Conservation (phyloP, 2,888 invertebrate species). For the Clepsis dumicolana region DNA sequence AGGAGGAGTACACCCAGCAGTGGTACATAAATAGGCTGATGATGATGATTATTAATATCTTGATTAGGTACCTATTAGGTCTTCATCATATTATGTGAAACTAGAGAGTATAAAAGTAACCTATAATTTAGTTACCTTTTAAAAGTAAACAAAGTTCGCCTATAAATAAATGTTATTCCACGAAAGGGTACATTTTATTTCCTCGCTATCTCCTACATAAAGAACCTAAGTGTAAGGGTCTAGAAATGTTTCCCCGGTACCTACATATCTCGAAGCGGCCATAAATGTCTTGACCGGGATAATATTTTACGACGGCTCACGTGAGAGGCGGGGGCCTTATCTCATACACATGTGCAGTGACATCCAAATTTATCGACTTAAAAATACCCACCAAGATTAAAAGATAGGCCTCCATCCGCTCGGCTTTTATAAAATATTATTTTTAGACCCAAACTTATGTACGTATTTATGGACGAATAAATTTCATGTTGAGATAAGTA, state of each 20-base stretch:
- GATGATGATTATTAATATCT: too few relatives aligned
- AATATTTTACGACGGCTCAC: constrained; percentile 82
- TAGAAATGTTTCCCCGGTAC: constrained; percentile 75
- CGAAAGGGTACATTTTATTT: constrained; percentile 34
- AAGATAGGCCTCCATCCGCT: constrained; percentile 71
- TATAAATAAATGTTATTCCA: neutral
- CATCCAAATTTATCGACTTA: constrained; percentile 84
- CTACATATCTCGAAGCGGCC: constrained; percentile 71
- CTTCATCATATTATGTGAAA: too few relatives aligned
- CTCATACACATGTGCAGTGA: constrained; percentile 80
- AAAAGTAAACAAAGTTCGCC: neutral
- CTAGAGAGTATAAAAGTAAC: too few relatives aligned
- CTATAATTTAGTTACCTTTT: neutral
- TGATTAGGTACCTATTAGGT: too few relatives aligned
- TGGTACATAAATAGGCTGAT: too few relatives aligned
- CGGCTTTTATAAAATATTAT: constrained; percentile 71
- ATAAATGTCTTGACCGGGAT: constrained; percentile 82
- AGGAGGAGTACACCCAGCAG: too few relatives aligned
- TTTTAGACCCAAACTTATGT: constrained; percentile 55
- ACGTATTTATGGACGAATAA: constrained; percentile 41
- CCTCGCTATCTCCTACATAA: constrained; percentile 30
- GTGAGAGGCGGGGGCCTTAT: constrained; percentile 77
- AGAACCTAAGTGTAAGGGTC: constrained; percentile 45
- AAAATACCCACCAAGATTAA: constrained; percentile 82
- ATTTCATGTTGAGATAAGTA: constrained; percentile 40